Base-by-base conservation (phyloP, 92 coral and sea anemone species). In the Parazoanthus darwini region DNA sequence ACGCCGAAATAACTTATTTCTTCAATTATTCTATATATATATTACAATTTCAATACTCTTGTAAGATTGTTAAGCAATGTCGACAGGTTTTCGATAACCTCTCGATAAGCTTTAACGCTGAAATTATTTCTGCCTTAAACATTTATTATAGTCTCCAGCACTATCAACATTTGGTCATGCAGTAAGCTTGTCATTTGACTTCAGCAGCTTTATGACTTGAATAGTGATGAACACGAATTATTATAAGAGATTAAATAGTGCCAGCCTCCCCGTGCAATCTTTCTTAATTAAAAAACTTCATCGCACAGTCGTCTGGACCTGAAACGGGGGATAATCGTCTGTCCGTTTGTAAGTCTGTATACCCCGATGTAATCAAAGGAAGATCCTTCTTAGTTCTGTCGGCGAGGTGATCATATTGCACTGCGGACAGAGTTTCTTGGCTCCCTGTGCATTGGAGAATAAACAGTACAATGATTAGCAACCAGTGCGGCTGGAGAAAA, bases 331-430 rank as follows among this genome's bases (percentile, higher is more conserved):
- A 26, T 23, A 22, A 63, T 20, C 70, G 70, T 63, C 16, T 26
- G 22, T 63, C 51, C 8, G 51, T 48, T 48, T 48, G 11, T 14
- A 39, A 15, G 70, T 18, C 70, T 63, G 25, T 63, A 14, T 15
- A 18, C 25, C 70, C 58, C n/a, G 56, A 44, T 22, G 35, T 26
- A 4, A 51, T 92, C 48, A 92, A 38, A 95, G 89, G 92, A 88
- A 95, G 29, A 95, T 95, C 81, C 94, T 95, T 82, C 98, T 91
- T 46, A 95, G 90, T 67, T 95, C 98, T 42, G 93, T 85, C 5
- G 98, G 98, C 58, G 98, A 95, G 10, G 98, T 95, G 77, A 95
- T 95, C 98, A 95, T 95, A 72, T 95, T 95, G 87, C 98, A 95
- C 83, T 95, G 98, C n/a, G 98, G 98, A 50, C 98, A 95, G 33